Base-by-base conservation (phyloP, 2,113 vertebrate genomes). In the Cavia porcellus region DNA sequence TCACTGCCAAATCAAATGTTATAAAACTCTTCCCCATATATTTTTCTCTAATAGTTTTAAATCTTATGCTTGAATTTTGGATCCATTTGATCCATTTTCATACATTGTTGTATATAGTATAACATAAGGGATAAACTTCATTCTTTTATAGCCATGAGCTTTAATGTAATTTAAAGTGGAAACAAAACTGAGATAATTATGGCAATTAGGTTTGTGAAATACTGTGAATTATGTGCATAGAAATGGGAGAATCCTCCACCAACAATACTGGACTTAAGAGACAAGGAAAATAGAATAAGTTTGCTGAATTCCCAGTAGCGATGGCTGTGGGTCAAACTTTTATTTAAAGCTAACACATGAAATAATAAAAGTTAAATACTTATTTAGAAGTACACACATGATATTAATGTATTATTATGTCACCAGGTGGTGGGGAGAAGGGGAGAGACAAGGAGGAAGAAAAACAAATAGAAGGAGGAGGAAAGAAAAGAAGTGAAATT, bases 101-200 rank as follows among this genome's bases (percentile, higher is more conserved):
- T 79, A 32, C 32, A 17, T 52, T 79, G 15, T 79, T 52, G 75
- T 47, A 30, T 52, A 32, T 52, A 7, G 15, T 32, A 3, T 47
- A 79, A 50, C 6, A 25, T 47, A 59, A 30, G 1, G 12, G 38
- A 38, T 45, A n/a, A 85, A 57, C 15, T 86, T 79, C 5, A 75
- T 79, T 68, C 3, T 79, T 57, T 38, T 59, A 55, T 47, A 30
- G 30, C 50, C 32, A 6, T 68, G 47, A 77, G 5, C 2, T 85
- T 50, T 74, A 66, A 42, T 77, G n/a, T 47, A 68, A 52, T 85
- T 75, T 50, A 96, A 89, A 66, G 57, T 75, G 38, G 24, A 95
- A 12, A 38, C 15, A 88, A 92, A 47, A 38, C n/a, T 38, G 82
- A 84, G 35, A 68, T 8, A 82, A 10, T 8, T 72, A 28, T 81